phyloP scores from a whole-genome alignment of 2,113 vertebrate genomes.

The Tricholaema leucomelas region DNA sequence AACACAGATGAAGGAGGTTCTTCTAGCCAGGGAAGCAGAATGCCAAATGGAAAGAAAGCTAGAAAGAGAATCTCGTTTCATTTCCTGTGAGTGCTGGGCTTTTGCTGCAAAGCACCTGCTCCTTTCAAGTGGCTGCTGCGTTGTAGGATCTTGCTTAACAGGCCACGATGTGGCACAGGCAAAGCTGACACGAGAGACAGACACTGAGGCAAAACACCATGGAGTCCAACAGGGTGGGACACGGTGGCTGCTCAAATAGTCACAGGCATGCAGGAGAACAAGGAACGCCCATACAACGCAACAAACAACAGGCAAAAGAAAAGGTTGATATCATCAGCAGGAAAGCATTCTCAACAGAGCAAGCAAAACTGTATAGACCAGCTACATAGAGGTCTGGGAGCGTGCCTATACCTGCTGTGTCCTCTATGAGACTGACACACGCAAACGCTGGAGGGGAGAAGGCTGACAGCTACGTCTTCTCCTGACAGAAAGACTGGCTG shows the following conservation, averaged over 20 bases:
- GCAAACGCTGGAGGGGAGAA: conserved; percentile 51
- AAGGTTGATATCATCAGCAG: conserved; percentile 76
- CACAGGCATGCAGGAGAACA: conserved; percentile 76
- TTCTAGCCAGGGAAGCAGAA: conserved; percentile 39
- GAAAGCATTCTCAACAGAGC: conserved; percentile 72
- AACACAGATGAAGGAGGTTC: conserved; percentile 39
- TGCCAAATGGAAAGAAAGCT: conserved; percentile 45
- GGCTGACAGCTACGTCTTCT: conserved; percentile 54
- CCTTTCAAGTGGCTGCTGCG: conserved; percentile 70
- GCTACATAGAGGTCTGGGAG: conserved; percentile 65
- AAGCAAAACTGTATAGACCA: conserved; percentile 76
- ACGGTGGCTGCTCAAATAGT: conserved; percentile 69
- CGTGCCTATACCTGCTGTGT: conserved; percentile 42
- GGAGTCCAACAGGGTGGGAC: conserved; percentile 71
- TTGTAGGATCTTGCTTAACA: conserved; percentile 73
- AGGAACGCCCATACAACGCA: conserved; percentile 73
- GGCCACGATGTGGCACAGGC: conserved; percentile 69
- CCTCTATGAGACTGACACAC: conserved; percentile 63
- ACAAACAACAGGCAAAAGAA: conserved; percentile 80
- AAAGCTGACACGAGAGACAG: conserved; percentile 76
- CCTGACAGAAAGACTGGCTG: conserved; percentile 65
- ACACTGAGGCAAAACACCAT: conserved; percentile 75
- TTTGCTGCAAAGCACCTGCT: conserved; percentile 72
- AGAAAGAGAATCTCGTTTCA: conserved; percentile 54
- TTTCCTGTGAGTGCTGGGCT: conserved; percentile 67